Base-by-base conservation (phyloP, 2,113 vertebrate species). In the mouse (Mus musculus) region DNA sequence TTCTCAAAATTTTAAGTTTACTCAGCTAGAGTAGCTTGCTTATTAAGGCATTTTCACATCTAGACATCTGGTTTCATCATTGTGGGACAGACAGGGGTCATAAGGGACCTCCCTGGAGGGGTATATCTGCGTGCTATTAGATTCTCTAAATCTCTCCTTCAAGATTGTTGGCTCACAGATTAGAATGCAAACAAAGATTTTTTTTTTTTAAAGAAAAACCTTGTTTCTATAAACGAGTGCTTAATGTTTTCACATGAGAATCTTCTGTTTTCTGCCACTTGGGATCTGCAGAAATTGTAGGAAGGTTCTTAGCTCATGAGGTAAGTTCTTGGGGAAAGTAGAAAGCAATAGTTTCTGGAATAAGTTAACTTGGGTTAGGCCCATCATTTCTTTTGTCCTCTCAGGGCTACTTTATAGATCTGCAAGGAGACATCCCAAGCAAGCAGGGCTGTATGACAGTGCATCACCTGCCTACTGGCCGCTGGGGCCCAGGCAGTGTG, bases 31-130 rank as follows among this genome's bases (percentile, higher is more conserved):
- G 61, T 90, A 67, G 92, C 89, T 8, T 90, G 4, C 61, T 67
- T 33, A 42, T 56, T 71, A 72, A 96, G 90, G 75, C 84, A 56
- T 75, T 90, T 95, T 88, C 39, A 65, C 61, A 76, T 71, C 11
- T 93, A 39, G 39, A 78, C 54, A 84, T 82, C 84, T 95, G 92
- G 87, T 95, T 97, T 89, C 42, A 42, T 77, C 49, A 88, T n/a
- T 91, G 39, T 91, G 76, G 84, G 39, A 46, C 33, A 89, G 91
- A 52, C 33, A 84, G 14, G 52, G 39, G 42, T 42, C 52, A 46
- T 63, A 52, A 77, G 39, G 28, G 39, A 22, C 11, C 16, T 63
- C 52, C 76, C 52, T 46, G 61, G 71, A 84, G 84, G 16, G 26
- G 4, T 84, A 12, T 88, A n/a, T 22, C 46, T 82, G 65, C 76